phyloP scores from a whole-genome alignment of 2,797 vertebrate species.

The Dicrostonyx torquatus region DNA sequence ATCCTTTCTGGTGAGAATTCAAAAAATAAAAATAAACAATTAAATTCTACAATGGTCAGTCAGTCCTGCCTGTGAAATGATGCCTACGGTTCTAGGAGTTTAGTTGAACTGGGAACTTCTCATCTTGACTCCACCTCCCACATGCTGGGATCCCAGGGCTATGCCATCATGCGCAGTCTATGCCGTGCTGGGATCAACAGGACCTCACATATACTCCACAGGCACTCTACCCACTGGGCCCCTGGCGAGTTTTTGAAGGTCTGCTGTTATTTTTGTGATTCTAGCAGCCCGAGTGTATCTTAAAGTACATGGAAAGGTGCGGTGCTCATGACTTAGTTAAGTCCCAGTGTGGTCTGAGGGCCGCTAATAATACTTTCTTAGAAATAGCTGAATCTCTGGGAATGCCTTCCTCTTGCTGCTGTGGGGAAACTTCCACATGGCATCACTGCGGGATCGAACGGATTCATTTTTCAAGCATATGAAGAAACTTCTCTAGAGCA shows the following conservation, averaged over 20 bases:
- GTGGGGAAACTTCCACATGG: neutral
- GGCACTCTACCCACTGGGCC: neutral
- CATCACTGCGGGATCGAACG: neutral
- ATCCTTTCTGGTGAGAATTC: neutral
- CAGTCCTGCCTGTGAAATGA: neutral
- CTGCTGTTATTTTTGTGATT: neutral
- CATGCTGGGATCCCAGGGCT: neutral
- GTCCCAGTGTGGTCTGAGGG: neutral
- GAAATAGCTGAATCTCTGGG: neutral
- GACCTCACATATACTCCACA: neutral
- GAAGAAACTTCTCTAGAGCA: neutral
- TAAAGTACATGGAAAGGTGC: neutral
- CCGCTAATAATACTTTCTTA: neutral
- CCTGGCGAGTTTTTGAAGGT: neutral
- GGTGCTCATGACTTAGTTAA: neutral
- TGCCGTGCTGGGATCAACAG: neutral
- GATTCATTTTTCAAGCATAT: constrained; percentile 1
- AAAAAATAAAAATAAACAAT: neutral
- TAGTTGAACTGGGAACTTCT: neutral
- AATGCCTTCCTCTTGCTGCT: neutral
- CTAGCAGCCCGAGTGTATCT: neutral
- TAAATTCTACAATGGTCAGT: neutral
- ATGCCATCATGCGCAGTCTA: neutral
- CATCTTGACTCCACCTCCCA: neutral
- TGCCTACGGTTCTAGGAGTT: neutral